Base-by-base conservation (phyloP, 2,797 vertebrate genomes). In the Chloroceryle inda region DNA sequence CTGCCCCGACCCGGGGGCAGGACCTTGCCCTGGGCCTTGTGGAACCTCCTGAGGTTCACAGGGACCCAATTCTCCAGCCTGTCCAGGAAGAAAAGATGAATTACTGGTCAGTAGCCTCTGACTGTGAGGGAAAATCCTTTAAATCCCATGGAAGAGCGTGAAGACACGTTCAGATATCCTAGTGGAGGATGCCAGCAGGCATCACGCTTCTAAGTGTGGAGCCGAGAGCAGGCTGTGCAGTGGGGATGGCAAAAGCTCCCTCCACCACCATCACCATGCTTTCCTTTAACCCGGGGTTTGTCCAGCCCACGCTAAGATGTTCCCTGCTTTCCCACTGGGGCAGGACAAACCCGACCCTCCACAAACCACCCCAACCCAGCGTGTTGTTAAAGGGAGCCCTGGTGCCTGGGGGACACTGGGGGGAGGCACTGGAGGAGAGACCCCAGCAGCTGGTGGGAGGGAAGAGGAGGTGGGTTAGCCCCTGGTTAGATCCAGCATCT, bases 131-230 rank as follows among this genome's bases (percentile, higher is more conserved):
- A 62, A 16, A 53, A 42, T 31, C 29, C 40, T 66, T 33, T 40
- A 37, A 74, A 55, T 31, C 6, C 26, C n/a, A 18, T 21, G 52
- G n/a, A n/a, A 8, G 11, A 71, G 61, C 5, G 22, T 23, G 66
- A 69, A 87, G 66, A 20, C 56, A 10, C 4, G 14, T 53, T 45
- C 31, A 56, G 1, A 18, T 56, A 17, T 17, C 68, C 42, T n/a
- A 13, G 23, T 21, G 64, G 64, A 24, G 42, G 55, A 13, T 66
- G n/a, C 38, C 71, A 67, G 58, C 61, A 72, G 66, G 14, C 26
- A 11, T 7, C 5, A 0, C 3, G 29, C 49, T 63, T 69, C 42
- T 19, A 21, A 49, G 47, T 0, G 13, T 22, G 44, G 15, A 71
- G 38, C 45, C 24, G 5, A 2, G 4, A 27, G 20, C n/a, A 11